These are phyloP conservation scores for Cloeon dipterum DNA, from an alignment of 2,888 invertebrate genomes.

Conservation along the genomic window DNA sequence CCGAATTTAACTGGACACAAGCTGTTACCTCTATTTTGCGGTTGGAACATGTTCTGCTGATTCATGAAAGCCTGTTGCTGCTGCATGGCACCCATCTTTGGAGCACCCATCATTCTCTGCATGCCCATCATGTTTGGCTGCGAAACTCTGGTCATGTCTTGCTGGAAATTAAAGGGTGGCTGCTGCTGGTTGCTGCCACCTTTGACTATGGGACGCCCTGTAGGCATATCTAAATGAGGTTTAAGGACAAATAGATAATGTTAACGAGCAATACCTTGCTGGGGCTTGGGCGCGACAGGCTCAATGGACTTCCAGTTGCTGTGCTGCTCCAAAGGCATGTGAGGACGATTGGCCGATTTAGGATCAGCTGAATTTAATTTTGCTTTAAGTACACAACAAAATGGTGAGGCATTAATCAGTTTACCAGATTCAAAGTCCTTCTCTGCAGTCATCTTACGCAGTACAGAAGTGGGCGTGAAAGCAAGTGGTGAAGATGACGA, in stretches of 20 bases:
- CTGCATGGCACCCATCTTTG: background rate
- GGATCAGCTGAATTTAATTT: no score
- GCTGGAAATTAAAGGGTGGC: background rate
- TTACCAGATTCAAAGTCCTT: slow-evolving; percentile 40
- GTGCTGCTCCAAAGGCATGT: background rate
- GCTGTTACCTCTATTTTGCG: no score
- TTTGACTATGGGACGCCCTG: slow-evolving; percentile 33
- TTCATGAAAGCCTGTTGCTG: background rate
- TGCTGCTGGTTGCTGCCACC: slow-evolving; percentile 12
- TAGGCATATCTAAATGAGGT: no score
- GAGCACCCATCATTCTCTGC: background rate
- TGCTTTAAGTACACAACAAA: no score
- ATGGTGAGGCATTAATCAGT: no score
- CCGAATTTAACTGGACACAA: no score
- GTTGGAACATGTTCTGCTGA: no score
- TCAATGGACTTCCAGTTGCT: slow-evolving; percentile 1
- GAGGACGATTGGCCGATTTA: no score
- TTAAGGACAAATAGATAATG: no score
- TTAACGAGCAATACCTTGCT: background rate
- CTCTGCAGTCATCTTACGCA: slow-evolving; percentile 85
- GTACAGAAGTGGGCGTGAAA: slow-evolving; percentile 83
- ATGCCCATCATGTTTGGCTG: background rate
- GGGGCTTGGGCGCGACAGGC: background rate
- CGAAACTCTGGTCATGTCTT: background rate
- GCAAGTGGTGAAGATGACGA: slow-evolving; percentile 39